These are phyloP conservation scores for Parthenolecanium corni DNA, from an alignment of 2,888 invertebrate species.

Conservation along the genomic window DNA sequence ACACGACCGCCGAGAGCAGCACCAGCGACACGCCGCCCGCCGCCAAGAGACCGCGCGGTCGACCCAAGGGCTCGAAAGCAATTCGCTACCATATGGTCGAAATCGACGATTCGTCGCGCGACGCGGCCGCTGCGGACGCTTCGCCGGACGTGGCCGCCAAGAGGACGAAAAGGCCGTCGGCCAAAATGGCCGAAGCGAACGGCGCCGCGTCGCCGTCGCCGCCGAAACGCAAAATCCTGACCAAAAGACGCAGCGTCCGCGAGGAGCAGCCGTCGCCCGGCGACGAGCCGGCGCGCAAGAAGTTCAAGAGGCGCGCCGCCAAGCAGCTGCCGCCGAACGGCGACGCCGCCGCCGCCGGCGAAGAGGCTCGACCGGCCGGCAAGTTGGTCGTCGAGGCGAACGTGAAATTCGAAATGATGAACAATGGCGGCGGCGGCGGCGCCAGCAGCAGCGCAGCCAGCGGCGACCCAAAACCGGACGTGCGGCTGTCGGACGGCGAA, in stretches of 20 bases:
- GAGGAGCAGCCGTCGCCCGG: not conserved
- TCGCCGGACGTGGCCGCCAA: too few species aligned
- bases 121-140: too few species aligned
- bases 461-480: too few species aligned
- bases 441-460: not conserved
- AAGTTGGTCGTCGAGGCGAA: not conserved
- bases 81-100: too few species aligned
- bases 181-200: not conserved
- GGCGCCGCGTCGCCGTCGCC: not conserved
- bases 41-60: too few species aligned
- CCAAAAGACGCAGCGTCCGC: not conserved
- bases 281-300: not conserved
- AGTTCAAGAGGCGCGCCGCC: not conserved
- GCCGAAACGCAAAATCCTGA: not conserved
- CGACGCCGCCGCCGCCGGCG: not conserved
- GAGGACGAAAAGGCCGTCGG: not conserved
- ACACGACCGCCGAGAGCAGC: too few species aligned
- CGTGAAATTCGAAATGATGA: not conserved
- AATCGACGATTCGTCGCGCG: too few species aligned
- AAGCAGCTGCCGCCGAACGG: not conserved
- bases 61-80: too few species aligned
- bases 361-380: not conserved
- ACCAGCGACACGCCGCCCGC: too few species aligned
- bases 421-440: not conserved
- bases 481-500: too few species aligned